phyloP scores from a whole-genome alignment of 2,888 invertebrate species.

The Linnaemya vulpina region DNA sequence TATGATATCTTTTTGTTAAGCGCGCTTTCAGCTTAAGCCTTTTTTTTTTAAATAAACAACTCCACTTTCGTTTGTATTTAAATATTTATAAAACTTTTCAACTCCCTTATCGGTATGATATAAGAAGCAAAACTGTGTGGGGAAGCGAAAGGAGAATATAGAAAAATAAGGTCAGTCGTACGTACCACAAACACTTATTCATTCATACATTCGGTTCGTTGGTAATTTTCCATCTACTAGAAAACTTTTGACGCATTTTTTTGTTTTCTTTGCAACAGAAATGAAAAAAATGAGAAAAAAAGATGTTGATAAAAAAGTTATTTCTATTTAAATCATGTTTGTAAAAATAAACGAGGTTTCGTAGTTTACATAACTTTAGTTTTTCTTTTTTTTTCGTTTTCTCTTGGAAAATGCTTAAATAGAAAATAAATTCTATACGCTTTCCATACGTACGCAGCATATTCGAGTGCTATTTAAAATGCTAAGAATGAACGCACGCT shows the following conservation, averaged over 20 bases:
- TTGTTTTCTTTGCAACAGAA: conserved; percentile 21
- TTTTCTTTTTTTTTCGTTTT: neutral
- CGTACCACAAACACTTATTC: neutral
- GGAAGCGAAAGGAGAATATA: neutral
- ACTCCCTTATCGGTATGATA: neutral
- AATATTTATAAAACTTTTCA: neutral
- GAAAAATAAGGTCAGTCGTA: conserved; percentile 1
- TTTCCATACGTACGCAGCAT: neutral
- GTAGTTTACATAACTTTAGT: conserved; percentile 39
- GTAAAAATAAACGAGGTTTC: conserved; percentile 48
- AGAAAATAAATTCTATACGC: neutral
- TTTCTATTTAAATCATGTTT: conserved; percentile 40
- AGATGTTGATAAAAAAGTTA: conserved; percentile 61
- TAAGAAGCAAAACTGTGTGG: neutral
- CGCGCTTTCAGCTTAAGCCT: neutral
- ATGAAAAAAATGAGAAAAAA: conserved; percentile 18
- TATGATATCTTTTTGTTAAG: neutral
- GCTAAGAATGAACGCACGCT: conserved; percentile 5
- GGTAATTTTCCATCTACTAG: neutral
- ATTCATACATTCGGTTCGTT: neutral
- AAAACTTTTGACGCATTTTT: conserved; percentile 38
- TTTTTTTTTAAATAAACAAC: neutral
- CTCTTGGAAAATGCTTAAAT: neutral
- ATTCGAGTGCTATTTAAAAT: neutral
- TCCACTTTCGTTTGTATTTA: neutral